Evolutionary conservation across 2,888 invertebrate genomes (phyloP).

Genomic region (Maniola hyperantus): DNA sequence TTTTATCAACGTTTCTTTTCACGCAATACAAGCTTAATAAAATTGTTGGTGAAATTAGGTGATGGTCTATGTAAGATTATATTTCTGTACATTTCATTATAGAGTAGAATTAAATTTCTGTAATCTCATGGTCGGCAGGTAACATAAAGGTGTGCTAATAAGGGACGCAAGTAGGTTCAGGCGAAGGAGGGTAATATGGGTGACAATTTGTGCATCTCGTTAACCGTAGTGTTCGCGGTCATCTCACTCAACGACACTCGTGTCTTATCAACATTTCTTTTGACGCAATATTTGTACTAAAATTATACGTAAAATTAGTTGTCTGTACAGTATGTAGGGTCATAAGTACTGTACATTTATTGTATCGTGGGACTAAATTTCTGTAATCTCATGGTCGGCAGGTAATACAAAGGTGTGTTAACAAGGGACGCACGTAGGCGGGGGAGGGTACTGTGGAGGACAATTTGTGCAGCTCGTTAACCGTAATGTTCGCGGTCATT

Average conservation of each 20-base stretch:
- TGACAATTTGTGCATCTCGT: constrained; percentile 75
- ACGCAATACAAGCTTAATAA: constrained; percentile 49
- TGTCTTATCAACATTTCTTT: constrained; percentile 68
- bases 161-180: constrained; percentile 7
- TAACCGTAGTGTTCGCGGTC: constrained; percentile 60
- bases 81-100: no score
- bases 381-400: no score
- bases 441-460: constrained; percentile 43
- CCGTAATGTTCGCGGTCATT: constrained; percentile 63
- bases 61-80: no score
- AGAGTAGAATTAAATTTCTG: no score
- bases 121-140: neutral
- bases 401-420: constrained; percentile 12
- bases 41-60: no score
- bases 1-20: constrained; percentile 66
- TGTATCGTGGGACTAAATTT: no score
- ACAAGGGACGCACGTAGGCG: neutral
- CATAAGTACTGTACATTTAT: no score
- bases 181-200: constrained; percentile 56
- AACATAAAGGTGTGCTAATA: constrained; percentile 8
- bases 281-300: constrained; percentile 49
- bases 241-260: constrained; percentile 63
- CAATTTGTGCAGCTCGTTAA: constrained; percentile 72
- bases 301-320: no score
- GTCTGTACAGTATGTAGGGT: no score